Conservation (phyloP, 1,140 invertebrate species). For the Aphaenogaster rudis region DNA sequence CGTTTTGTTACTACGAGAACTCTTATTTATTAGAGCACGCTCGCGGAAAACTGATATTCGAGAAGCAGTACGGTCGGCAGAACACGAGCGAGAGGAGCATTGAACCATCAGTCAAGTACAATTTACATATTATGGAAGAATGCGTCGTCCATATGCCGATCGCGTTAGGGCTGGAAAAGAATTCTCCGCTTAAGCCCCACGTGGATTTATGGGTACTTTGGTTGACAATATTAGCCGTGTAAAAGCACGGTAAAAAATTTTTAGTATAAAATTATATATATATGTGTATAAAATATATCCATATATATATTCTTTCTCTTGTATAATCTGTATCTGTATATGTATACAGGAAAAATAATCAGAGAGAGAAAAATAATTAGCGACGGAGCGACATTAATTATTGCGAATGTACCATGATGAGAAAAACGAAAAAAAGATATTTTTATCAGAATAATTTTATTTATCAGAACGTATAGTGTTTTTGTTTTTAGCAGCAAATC, state of each 20-base stretch:
- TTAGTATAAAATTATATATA: neutral
- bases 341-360: too few relatives aligned
- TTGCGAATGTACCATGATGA: neutral
- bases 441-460: neutral
- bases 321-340: too few relatives aligned
- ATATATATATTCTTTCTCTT: too few relatives aligned
- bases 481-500: neutral
- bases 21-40: conserved; percentile 90
- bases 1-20: conserved; percentile 94
- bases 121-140: conserved; percentile 93
- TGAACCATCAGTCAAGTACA: conserved; percentile 83
- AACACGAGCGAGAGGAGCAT: conserved; percentile 67
- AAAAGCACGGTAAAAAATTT: neutral
- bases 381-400: neutral
- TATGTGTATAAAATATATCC: too few relatives aligned
- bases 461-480: too few relatives aligned
- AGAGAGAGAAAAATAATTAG: too few relatives aligned
- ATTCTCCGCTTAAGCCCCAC: conserved; percentile 91
- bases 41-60: conserved; percentile 87
- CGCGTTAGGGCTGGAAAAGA: conserved; percentile 93
- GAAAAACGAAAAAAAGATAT: neutral
- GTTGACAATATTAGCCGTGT: neutral
- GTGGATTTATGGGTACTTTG: conserved; percentile 88
- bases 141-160: conserved; percentile 94
- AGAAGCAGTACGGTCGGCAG: conserved; percentile 71